These are phyloP conservation scores for Machimus rusticus DNA, from an alignment of 2,888 invertebrate genomes.

Conservation along the genomic window DNA sequence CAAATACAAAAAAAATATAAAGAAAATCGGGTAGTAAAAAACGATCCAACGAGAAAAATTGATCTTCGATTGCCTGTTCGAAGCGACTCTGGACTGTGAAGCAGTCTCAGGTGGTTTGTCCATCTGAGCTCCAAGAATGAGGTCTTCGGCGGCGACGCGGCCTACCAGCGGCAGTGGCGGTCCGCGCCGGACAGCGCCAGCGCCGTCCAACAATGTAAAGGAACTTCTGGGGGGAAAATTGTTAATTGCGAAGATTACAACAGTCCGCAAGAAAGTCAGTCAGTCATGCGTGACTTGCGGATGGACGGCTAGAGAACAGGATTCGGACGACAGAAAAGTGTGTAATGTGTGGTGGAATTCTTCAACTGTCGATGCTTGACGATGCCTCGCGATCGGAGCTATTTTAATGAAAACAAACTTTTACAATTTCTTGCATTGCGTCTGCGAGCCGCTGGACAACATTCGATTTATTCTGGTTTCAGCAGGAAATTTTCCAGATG, in stretches of 20 bases:
- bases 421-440: constrained; percentile 28
- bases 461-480: constrained; percentile 7
- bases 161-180: background rate
- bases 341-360: constrained; percentile 28
- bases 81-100: background rate
- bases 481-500: constrained; percentile 18
- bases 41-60: constrained; percentile 23
- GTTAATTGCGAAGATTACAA: constrained; percentile 42
- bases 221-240: constrained; percentile 36
- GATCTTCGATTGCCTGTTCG: constrained; percentile 16
- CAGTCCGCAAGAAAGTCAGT: constrained; percentile 26
- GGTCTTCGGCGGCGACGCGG: background rate
- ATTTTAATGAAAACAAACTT: constrained; percentile 38
- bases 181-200: background rate
- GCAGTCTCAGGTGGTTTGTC: constrained; percentile 33
- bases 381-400: background rate
- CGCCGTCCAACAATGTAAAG: background rate
- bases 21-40: background rate
- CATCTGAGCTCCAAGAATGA: background rate
- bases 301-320: constrained; percentile 31
- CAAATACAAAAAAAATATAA: background rate
- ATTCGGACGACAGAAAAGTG: constrained; percentile 35
- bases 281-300: constrained; percentile 35
- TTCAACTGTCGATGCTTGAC: constrained; percentile 13
- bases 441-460: background rate